Evolutionary conservation across 2,797 vertebrate species (phyloP), one percentile per base, ranked within the genome.

Genomic region (Peromyscus eremicus): DNA sequence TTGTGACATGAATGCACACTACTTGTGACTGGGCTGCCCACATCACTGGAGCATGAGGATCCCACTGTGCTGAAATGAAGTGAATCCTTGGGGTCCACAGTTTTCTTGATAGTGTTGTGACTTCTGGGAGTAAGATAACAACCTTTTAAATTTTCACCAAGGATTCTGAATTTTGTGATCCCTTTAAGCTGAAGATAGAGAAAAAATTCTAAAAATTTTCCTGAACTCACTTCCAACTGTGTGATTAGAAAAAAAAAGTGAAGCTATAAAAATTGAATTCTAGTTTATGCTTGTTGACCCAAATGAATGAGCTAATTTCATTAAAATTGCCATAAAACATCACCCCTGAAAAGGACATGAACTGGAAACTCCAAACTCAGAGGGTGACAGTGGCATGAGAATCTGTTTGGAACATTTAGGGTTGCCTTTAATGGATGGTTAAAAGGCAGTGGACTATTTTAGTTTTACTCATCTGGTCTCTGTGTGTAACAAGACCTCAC

Each of bases 261-360:
- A 64, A 64, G 73, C 80, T 60, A 29, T 70, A 55, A 92, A 92
- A 88, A 37, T 23, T 90, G 70, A 52, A 88, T 89, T 90, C 95
- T 82, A 57, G 91, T 91, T 64, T 91, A 6, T 76, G 25, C 66
- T 91, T 94, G 37, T 84, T 94, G 94, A 89, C 92, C 89, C 17
- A 75, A 90, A 85, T n/a, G 19, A 83, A 49, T n/a, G 37, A 91
- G 8, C 62, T 88, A n/a, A 91, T 95, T 88, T 94, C 87, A 86
- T 94, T 91, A 92, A 81, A 92, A 68, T 64, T 27, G 64, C 89
- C 86, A 68, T 93, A 83, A 94, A 95, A 92, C 62, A 89, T 93
- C 70, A 71, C 68, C 80, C 96, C 87, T 55, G 75, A 68, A 79
- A 96, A 96, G 92, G 79, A 88, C 21, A 0, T 40, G 73, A 86